Percentiles rank a stretch among this genome's conserved stretches.
Conservation (phyloP, 2,113 vertebrate species). For the Pollimyrus isidori region DNA sequence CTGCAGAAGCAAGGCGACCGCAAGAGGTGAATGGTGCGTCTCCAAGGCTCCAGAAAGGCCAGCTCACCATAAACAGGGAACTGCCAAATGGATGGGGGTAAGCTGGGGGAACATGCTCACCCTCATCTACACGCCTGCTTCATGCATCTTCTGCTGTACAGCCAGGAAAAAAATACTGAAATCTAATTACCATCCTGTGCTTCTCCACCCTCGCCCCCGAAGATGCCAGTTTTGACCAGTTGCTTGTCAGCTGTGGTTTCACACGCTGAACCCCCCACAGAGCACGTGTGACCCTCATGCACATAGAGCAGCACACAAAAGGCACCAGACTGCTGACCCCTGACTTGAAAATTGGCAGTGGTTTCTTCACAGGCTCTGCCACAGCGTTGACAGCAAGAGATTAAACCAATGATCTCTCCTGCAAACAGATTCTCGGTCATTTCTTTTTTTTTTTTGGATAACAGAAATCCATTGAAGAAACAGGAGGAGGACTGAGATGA, state of each 20-base stretch:
- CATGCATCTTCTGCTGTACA: background rate
- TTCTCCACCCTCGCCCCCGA: background rate
- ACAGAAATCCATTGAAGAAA: background rate
- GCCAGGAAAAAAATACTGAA: background rate
- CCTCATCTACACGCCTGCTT: background rate
- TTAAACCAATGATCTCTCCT: background rate
- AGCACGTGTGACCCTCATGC: background rate
- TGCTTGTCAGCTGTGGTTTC: background rate
- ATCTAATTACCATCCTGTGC: background rate
- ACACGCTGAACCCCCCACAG: background rate
- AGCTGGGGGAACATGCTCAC: background rate
- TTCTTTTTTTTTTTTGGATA: background rate
- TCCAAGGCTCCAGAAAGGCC: background rate
- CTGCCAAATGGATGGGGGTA: background rate
- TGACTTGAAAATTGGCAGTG: background rate
- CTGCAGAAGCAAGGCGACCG: background rate
- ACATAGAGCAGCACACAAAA: background rate
- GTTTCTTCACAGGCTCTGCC: background rate
- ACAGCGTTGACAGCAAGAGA: background rate
- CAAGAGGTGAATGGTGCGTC: background rate
- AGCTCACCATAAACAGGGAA: background rate
- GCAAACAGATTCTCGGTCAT: background rate
- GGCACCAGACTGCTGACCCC: background rate
- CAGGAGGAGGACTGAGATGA: background rate
- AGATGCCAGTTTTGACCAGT: background rate